Base-by-base conservation (phyloP, 2,797 vertebrate species). In the Coilia nasus region DNA sequence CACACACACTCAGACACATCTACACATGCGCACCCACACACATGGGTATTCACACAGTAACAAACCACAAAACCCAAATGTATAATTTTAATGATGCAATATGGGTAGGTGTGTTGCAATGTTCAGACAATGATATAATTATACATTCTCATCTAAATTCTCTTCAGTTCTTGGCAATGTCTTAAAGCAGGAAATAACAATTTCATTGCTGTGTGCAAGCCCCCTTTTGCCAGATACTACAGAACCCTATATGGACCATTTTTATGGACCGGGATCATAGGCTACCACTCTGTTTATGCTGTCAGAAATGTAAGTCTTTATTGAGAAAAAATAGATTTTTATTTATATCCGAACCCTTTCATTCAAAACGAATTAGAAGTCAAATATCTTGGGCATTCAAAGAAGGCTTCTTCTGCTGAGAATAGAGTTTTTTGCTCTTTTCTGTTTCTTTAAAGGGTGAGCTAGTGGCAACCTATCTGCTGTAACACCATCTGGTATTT, bases 81-180 rank as follows among this genome's bases (percentile, higher is more conserved):
- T 78, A 78, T 78, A 78, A 78, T 78, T 78, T 44, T 44, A 78
- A 78, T 78, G 71, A 78, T 78, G 71, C 71, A 78, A 78, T 15
- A 44, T 3, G 71, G 71, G 71, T 78, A 78, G 71, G 71, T 78
- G 71, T 78, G 31, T 78, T 78, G 71, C 71, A 78, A 78, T 78
- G 31, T 78, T 78, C 71, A 44, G 31, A 78, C 35, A 78, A 78
- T 44, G 31, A n/a, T 19, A 75, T 75, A 78, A 78, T 31, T 41
- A 31, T 31, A 78, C 35, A 41, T 78, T 78, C 41, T 78, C 71
- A 44, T 44, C 71, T 78, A 78, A 78, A 78, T 78, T 78, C 35
- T 78, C 71, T 41, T 17, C 17, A 59, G 57, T 59, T 19, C 0
- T 31, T 78, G 35, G 31, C 71, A 78, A 78, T 78, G 31, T 44